phyloP scores from a whole-genome alignment of 2,113 vertebrate species.

The Phalacrocorax pelagicus region DNA sequence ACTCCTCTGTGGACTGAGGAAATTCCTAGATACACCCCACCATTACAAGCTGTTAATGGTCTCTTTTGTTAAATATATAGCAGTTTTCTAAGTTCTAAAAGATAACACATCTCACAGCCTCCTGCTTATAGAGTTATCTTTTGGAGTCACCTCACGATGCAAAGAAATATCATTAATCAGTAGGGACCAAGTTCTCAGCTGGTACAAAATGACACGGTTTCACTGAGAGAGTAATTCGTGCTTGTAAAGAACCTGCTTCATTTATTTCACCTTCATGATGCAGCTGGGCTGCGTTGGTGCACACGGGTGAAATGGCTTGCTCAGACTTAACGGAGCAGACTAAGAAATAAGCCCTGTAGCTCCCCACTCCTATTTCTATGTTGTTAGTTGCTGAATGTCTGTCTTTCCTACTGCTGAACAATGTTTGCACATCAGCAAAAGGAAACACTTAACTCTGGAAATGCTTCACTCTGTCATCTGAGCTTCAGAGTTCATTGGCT shows the following conservation, averaged over 20 bases:
- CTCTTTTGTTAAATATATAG: neutral
- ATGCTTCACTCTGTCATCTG: neutral
- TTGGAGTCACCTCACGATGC: neutral
- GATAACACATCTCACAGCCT: neutral
- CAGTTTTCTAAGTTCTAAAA: neutral
- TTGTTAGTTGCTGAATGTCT: neutral
- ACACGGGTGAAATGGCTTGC: neutral
- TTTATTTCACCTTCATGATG: neutral
- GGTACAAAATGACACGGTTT: neutral
- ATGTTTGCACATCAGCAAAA: neutral
- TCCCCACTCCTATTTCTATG: neutral
- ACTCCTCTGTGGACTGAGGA: neutral
- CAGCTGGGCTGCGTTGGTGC: neutral
- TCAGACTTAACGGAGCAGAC: neutral
- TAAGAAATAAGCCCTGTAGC: neutral
- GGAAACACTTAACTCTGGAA: neutral
- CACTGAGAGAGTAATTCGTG: neutral
- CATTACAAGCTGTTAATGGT: neutral
- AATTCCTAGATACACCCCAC: neutral
- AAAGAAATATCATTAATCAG: neutral
- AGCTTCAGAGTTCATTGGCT: neutral
- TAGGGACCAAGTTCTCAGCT: neutral
- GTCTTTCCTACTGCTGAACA: neutral
- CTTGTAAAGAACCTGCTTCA: neutral
- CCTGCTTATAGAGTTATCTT: neutral